Conservation (phyloP, 2,888 invertebrate species). For the Clepsis dumicolana region DNA sequence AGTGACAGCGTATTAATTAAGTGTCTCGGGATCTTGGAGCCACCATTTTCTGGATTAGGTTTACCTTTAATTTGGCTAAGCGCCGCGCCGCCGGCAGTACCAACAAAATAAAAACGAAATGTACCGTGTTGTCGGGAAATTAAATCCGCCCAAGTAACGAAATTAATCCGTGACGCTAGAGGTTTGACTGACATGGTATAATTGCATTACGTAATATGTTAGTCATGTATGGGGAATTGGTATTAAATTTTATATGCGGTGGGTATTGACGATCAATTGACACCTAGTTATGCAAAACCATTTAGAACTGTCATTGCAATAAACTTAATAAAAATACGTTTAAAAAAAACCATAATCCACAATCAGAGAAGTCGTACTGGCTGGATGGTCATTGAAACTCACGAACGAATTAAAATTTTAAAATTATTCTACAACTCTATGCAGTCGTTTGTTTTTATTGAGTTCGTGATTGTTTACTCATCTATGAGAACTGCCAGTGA, state of each 20-base stretch:
- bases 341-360: neutral
- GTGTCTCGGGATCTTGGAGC: slow-evolving; percentile 50
- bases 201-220: slow-evolving; percentile 6
- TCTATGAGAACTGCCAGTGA: slow-evolving; percentile 12
- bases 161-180: slow-evolving; percentile 17
- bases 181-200: slow-evolving; percentile 1
- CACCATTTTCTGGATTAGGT: slow-evolving; percentile 78
- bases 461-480: slow-evolving; percentile 7
- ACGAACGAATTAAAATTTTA: slow-evolving; percentile 9
- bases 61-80: slow-evolving; percentile 80
- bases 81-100: slow-evolving; percentile 61
- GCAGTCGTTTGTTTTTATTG: slow-evolving; percentile 24
- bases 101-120: slow-evolving; percentile 57
- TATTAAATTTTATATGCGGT: neutral
- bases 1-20: slow-evolving; percentile 35
- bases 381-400: slow-evolving; percentile 20
- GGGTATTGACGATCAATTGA: neutral
- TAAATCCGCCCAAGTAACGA: slow-evolving; percentile 20
- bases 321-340: neutral
- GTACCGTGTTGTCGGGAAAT: slow-evolving; percentile 23
- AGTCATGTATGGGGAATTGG: neutral
- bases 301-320: neutral
- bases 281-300: neutral
- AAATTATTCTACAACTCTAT: neutral
- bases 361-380: neutral